Percentiles rank a stretch among this genome's conserved stretches.
phyloP scores from a whole-genome alignment of 2,797 vertebrate genomes.

The Danio choprae region DNA sequence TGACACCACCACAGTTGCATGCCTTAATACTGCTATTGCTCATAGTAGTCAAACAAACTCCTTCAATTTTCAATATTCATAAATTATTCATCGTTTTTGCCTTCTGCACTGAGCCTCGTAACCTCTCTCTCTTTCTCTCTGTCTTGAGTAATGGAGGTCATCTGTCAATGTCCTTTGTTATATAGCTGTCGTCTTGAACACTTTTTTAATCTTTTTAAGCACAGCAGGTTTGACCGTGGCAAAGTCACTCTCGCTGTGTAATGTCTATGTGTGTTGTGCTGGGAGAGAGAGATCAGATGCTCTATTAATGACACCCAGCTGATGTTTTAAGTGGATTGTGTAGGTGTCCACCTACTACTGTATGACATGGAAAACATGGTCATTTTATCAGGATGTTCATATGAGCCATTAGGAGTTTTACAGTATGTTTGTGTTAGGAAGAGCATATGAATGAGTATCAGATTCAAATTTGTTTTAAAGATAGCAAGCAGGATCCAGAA shows the following conservation, averaged over 20 bases:
- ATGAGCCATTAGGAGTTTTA: background rate
- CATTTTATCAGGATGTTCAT: background rate
- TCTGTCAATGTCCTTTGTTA: slow-evolving; percentile 3
- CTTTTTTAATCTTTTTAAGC: slow-evolving; percentile 3
- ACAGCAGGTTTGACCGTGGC: slow-evolving; percentile 6
- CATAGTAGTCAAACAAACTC: slow-evolving; percentile 27
- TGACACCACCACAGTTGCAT: background rate
- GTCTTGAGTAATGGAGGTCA: slow-evolving; percentile 40
- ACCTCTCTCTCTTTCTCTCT: slow-evolving; percentile 17
- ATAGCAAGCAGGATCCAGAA: background rate
- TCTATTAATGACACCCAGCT: slow-evolving; percentile 70
- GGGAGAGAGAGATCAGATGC: slow-evolving; percentile 59
- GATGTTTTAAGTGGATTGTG: slow-evolving; percentile 71
- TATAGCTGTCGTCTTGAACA: background rate
- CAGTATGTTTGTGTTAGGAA: background rate
- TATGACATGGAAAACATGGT: slow-evolving; percentile 34
- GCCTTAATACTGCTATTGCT: slow-evolving; percentile 1
- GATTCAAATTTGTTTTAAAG: background rate
- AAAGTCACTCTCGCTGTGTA: slow-evolving; percentile 36
- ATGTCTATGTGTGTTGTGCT: slow-evolving; percentile 16
- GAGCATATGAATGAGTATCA: background rate
- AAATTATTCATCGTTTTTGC: slow-evolving; percentile 65
- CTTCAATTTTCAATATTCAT: slow-evolving; percentile 75
- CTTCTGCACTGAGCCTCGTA: slow-evolving; percentile 54
- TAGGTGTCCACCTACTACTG: slow-evolving; percentile 66